These are phyloP conservation scores for Agraylea sexmaculata DNA, from an alignment of 1,140 invertebrate genomes.

Conservation along the genomic window DNA sequence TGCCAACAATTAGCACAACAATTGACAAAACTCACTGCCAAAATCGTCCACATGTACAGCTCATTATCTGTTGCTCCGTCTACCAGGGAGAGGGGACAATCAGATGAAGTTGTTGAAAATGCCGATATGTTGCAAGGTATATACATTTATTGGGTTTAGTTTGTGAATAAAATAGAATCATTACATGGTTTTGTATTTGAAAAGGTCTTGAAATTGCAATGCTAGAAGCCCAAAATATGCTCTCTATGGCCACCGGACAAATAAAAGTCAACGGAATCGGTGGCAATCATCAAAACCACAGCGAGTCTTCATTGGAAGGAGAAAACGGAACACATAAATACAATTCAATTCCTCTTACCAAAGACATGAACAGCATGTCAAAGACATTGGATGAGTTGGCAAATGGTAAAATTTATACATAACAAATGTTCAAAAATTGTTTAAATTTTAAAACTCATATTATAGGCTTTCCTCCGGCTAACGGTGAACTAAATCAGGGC, in stretches of 20 bases:
- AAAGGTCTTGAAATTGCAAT: constrained; percentile 42
- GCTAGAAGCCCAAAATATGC: constrained; percentile 41
- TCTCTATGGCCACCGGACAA: constrained; percentile 25
- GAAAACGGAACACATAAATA: constrained; percentile 12
- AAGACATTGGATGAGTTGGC: constrained; percentile 31
- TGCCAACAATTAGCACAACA: constrained; percentile 46
- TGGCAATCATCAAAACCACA: constrained; percentile 23
- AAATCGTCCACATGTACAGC: constrained; percentile 47
- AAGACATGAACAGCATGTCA: constrained; percentile 24
- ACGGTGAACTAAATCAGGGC: constrained; percentile 19
- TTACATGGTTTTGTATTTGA: background rate
- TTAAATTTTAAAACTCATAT: no score
- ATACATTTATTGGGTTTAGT: background rate
- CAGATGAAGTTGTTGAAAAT: constrained; percentile 29
- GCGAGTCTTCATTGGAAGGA: constrained; percentile 24
- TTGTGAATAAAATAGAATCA: no score
- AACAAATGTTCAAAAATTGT: no score
- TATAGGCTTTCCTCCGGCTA: constrained; percentile 16
- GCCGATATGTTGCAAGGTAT: constrained; percentile 24
- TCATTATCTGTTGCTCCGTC: constrained; percentile 34
- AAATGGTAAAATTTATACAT: no score
- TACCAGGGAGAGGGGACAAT: constrained; percentile 26
- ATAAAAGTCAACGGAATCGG: constrained; percentile 11
- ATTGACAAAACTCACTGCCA: constrained; percentile 43
- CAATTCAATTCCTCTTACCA: background rate